Conservation (phyloP, 92 coral and sea anemone genomes). For the Umimayanthus kanabou region DNA sequence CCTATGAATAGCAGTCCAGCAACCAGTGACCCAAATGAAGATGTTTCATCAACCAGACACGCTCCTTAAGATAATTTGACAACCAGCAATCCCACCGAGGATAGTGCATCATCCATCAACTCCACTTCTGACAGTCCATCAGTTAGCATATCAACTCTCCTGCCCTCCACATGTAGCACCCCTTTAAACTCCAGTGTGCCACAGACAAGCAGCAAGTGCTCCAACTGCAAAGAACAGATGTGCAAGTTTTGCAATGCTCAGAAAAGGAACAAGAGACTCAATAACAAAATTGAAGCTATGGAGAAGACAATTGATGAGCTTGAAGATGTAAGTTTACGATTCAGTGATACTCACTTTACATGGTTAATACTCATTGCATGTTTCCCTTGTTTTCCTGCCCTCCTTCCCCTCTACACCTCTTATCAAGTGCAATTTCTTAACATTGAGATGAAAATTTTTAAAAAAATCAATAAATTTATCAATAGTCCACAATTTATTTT, state of each 20-base stretch:
- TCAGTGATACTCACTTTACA: neutral
- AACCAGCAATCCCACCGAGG: neutral
- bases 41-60: too few species aligned
- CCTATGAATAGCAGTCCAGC: too few species aligned
- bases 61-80: too few species aligned
- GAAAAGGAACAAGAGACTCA: neutral
- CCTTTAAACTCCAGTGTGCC: neutral
- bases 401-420: neutral
- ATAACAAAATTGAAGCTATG: neutral
- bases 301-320: neutral
- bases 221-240: neutral
- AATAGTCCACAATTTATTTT: too few species aligned
- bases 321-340: slow-evolving; percentile 5
- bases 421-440: neutral
- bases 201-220: neutral
- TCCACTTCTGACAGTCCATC: neutral
- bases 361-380: neutral
- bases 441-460: neutral
- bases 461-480: neutral
- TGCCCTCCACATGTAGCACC: neutral
- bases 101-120: neutral
- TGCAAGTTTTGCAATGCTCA: slow-evolving; percentile 14
- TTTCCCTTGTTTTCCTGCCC: neutral
- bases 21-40: too few species aligned
- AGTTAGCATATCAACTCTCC: neutral